These are phyloP conservation scores for Drosophila bocki DNA, from an alignment of 1,140 invertebrate genomes.

Conservation along the genomic window DNA sequence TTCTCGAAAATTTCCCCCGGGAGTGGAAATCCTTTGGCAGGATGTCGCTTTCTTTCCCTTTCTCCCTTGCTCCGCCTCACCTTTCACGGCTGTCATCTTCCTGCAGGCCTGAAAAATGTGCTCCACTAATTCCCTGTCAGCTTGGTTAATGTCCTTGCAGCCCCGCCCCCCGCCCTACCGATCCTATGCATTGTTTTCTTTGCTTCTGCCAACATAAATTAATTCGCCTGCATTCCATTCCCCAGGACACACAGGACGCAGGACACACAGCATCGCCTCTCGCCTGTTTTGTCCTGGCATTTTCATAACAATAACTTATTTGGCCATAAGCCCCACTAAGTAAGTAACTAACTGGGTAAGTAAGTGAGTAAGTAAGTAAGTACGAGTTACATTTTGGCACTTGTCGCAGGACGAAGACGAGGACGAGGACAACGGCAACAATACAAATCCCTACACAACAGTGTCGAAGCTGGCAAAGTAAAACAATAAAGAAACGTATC, in stretches of 20 bases:
- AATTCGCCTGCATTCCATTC: constrained; percentile 45
- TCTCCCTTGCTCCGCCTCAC: background rate
- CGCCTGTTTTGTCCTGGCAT: constrained; percentile 27
- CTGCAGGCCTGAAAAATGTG: constrained; percentile 41
- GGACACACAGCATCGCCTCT: background rate
- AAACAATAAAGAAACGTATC: constrained; percentile 56
- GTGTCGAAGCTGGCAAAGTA: constrained; percentile 42
- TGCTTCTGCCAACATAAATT: constrained; percentile 46
- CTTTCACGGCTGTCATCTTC: constrained; percentile 41
- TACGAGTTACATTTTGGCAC: constrained; percentile 48
- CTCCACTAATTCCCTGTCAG: constrained; percentile 53
- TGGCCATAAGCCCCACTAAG: constrained; percentile 47
- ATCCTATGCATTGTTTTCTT: constrained; percentile 10
- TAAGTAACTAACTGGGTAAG: constrained; percentile 69
- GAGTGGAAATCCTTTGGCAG: background rate
- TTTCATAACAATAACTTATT: constrained; percentile 57
- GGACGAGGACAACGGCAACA: constrained; percentile 12
- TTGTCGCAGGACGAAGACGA: constrained; percentile 54
- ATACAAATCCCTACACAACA: constrained; percentile 2
- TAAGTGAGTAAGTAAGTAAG: constrained; percentile 51
- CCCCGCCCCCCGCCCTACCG: background rate
- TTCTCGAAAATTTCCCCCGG: constrained; percentile 4
- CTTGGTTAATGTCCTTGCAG: constrained; percentile 49
- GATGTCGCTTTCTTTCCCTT: background rate
- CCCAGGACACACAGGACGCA: background rate